Conservation (phyloP, 1,140 invertebrate species). For the Antheraea pernyi region DNA sequence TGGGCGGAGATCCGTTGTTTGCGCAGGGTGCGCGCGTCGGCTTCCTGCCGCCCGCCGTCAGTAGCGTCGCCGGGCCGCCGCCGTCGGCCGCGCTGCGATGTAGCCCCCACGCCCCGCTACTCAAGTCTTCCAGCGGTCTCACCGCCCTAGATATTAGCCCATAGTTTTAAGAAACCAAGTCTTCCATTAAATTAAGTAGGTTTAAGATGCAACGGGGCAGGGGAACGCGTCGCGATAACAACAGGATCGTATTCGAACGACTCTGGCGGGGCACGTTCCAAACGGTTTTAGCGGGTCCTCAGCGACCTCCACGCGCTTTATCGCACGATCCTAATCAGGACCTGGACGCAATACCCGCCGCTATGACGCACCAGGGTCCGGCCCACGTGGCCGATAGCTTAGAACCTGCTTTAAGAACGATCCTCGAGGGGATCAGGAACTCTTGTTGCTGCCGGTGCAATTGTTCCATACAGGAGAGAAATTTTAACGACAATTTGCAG, state of each 20-base stretch:
- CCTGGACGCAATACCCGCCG: constrained; percentile 33
- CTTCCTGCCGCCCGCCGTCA: constrained; percentile 56
- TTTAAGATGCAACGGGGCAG: constrained; percentile 69
- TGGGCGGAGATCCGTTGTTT: constrained; percentile 59
- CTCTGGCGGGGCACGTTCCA: constrained; percentile 82
- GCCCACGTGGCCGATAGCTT: constrained; percentile 44
- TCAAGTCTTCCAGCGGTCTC: constrained; percentile 62
- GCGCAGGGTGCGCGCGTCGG: constrained; percentile 71
- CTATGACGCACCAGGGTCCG: constrained; percentile 31
- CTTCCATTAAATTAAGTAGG: constrained; percentile 71
- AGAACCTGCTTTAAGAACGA: constrained; percentile 67
- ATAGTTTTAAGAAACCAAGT: constrained; percentile 69
- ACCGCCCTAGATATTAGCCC: constrained; percentile 52
- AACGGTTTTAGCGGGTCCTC: constrained; percentile 67
- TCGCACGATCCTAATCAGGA: constrained; percentile 79
- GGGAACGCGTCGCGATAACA: constrained; percentile 72
- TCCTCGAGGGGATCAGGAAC: constrained; percentile 57
- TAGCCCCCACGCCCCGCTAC: constrained; percentile 44
- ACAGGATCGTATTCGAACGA: constrained; percentile 81
- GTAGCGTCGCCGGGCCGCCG: constrained; percentile 65
- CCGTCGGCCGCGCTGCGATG: constrained; percentile 62
- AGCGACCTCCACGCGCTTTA: constrained; percentile 56
- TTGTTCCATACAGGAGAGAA: constrained; percentile 47
- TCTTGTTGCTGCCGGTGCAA: constrained; percentile 70
- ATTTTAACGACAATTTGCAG: constrained; percentile 76